Evolutionary conservation across 2,888 invertebrate genomes (phyloP), one percentile per base, ranked within the genome.

Genomic region (Rhagonycha lutea): DNA sequence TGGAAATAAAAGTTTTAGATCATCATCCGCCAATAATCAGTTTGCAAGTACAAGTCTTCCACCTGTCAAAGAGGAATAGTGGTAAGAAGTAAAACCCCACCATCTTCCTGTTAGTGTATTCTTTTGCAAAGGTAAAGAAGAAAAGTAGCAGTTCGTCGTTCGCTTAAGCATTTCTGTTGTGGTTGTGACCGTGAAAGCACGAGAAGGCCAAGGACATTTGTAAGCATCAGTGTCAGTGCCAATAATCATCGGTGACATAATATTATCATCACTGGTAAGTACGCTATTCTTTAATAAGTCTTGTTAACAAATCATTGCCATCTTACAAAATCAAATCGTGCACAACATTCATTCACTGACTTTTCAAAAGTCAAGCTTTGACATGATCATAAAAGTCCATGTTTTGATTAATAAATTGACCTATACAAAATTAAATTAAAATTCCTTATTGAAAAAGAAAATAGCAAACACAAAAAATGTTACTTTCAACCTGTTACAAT

Each of bases 141-240:
- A 87, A 87, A 87, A 87, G 87, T 86, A 85, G 86, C 86, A 85
- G 87, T 86, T 86, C 86, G 85, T 85, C 85, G 86, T 81, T 86
- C 86, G 86, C 83, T 85, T 85, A 86, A 86, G 86, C 87, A 87
- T 87, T 87, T 87, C 86, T 86, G 86, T 87, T 84, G 87, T 86
- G 86, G 85, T 86, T 84, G 86, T 87, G 86, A 86, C 86, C 87
- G 87, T 85, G 87, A 87, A 87, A 85, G 85, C 86, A 85, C 81
- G 82, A 83, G 82, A 84, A 84, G 83, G 83, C 85, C 86, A 86
- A 86, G 86, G 86, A 86, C 86, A 85, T 85, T 83, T 80, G 72
- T 73, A 70, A 76, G 72, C 78, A 78, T 75, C 83, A 84, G 86
- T 85, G 86, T 85, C 85, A 86, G 86, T 86, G 86, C 85, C 85